A percentile compares a stretch with the other conserved stretches of the same genome.
Evolutionary conservation across 2,113 vertebrate genomes (phyloP).

Genomic region (Lampris megalopsis): DNA sequence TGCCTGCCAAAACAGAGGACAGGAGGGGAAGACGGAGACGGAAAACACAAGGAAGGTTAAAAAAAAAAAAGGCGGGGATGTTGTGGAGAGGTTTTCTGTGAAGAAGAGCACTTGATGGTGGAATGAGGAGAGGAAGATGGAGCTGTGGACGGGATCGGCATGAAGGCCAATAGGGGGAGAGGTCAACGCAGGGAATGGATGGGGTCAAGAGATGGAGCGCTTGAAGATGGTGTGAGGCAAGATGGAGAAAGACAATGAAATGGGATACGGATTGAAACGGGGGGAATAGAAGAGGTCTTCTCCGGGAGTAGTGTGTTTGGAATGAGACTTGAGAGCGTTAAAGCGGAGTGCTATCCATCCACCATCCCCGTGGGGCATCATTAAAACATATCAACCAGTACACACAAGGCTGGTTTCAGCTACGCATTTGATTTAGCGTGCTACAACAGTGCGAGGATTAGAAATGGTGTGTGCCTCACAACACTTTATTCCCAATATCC

Average conservation of each 20-base stretch:
- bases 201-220: slow-evolving; percentile 4
- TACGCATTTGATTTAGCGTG: slow-evolving; percentile 23
- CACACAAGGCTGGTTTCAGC: slow-evolving; percentile 50
- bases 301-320: slow-evolving; percentile 18
- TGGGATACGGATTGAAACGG: slow-evolving; percentile 17
- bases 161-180: slow-evolving; percentile 1
- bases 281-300: slow-evolving; percentile 24
- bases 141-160: neutral
- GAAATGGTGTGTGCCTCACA: slow-evolving; percentile 26
- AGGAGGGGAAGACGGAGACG: neutral
- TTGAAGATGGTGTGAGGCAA: slow-evolving; percentile 22
- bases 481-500: slow-evolving; percentile 13
- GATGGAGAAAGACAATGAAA: slow-evolving; percentile 25
- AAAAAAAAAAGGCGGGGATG: neutral
- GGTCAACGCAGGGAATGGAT: slow-evolving; percentile 15
- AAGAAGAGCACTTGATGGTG: slow-evolving; percentile 6
- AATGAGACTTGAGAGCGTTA: slow-evolving; percentile 33
- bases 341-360: slow-evolving; percentile 59
- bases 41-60: slow-evolving; percentile 13
- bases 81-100: slow-evolving; percentile 2
- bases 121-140: slow-evolving; percentile 12
- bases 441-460: slow-evolving; percentile 18
- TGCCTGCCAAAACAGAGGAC: slow-evolving; percentile 10
- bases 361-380: slow-evolving; percentile 52
- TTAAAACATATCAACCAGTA: slow-evolving; percentile 56